A percentile compares a stretch with the other conserved stretches of the same genome.
phyloP scores from a whole-genome alignment of 1,140 invertebrate species.

The Battus philenor region DNA sequence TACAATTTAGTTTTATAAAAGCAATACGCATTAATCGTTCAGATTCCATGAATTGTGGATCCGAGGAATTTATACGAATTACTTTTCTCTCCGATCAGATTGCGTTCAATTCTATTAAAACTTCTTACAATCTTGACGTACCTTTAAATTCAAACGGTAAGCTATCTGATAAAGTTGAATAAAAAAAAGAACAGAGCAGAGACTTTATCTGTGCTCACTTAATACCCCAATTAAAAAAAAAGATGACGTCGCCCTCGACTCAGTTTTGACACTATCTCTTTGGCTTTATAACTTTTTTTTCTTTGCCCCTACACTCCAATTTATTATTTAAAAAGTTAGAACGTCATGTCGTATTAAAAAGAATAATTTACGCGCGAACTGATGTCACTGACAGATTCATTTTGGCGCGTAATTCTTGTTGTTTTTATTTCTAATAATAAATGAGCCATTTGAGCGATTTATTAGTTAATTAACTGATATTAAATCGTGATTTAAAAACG shows the following conservation, averaged over 20 bases:
- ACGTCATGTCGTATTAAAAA: background rate
- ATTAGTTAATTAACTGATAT: too few species aligned
- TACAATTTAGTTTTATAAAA: slow-evolving; percentile 4
- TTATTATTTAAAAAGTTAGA: slow-evolving; percentile 4
- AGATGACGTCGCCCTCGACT: slow-evolving; percentile 36
- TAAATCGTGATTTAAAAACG: too few species aligned
- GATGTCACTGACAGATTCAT: too few species aligned
- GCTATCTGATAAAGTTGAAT: slow-evolving; percentile 64
- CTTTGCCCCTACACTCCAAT: slow-evolving; percentile 1
- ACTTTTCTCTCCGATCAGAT: slow-evolving; percentile 54
- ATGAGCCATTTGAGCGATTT: too few species aligned
- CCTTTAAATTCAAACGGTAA: slow-evolving; percentile 71
- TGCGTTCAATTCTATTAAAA: slow-evolving; percentile 68
- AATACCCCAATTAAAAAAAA: slow-evolving; percentile 70
- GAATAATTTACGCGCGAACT: background rate
- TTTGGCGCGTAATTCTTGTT: too few species aligned
- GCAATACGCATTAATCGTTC: slow-evolving; percentile 12
- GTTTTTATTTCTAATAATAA: too few species aligned
- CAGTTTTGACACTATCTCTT: slow-evolving; percentile 16
- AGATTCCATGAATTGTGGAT: slow-evolving; percentile 19
- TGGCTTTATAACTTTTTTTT: background rate
- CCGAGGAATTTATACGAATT: slow-evolving; percentile 32
- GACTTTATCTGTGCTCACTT: slow-evolving; percentile 65
- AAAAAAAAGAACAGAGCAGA: slow-evolving; percentile 42
- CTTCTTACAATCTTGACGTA: slow-evolving; percentile 60